Percentiles rank a stretch among this genome's conserved stretches.
Conservation (phyloP, 2,113 vertebrate genomes). For the Thomomys bottae region DNA sequence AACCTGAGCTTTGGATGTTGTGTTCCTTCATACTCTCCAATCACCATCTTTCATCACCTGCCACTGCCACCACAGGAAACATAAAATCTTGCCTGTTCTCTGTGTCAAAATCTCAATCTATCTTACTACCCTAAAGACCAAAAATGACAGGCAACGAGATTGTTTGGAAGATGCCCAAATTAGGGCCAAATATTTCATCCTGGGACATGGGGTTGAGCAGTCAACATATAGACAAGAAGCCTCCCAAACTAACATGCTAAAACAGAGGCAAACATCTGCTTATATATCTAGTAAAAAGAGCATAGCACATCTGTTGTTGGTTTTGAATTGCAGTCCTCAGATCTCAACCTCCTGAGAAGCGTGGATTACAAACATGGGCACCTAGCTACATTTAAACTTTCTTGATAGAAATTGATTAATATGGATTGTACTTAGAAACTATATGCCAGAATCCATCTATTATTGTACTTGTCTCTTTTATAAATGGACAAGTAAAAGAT, state of each 20-base stretch:
- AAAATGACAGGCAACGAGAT: not conserved
- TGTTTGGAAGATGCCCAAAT: not conserved
- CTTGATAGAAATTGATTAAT: slow-evolving; percentile 61
- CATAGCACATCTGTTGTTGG: not conserved
- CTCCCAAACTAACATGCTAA: not conserved
- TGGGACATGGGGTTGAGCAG: too few relatives aligned
- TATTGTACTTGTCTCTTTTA: slow-evolving; percentile 80
- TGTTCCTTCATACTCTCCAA: not conserved
- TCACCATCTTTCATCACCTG: not conserved
- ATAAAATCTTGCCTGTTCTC: too few relatives aligned
- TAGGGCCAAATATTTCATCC: not conserved
- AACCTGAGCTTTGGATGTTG: not conserved
- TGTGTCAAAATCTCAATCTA: too few relatives aligned
- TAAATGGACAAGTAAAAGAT: slow-evolving; percentile 80
- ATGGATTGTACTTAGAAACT: slow-evolving; percentile 74
- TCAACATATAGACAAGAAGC: not conserved
- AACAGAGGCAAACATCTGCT: not conserved
- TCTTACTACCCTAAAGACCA: not conserved
- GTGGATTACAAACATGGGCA: too few relatives aligned
- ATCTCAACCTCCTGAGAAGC: too few relatives aligned
- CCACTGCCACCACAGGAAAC: too few relatives aligned
- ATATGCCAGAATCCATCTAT: slow-evolving; percentile 69
- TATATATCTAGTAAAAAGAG: not conserved
- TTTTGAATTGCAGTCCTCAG: too few relatives aligned
- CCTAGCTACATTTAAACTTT: too few relatives aligned